These are phyloP conservation scores for Melanotus villosus DNA, from an alignment of 2,888 invertebrate species.

Conservation along the genomic window DNA sequence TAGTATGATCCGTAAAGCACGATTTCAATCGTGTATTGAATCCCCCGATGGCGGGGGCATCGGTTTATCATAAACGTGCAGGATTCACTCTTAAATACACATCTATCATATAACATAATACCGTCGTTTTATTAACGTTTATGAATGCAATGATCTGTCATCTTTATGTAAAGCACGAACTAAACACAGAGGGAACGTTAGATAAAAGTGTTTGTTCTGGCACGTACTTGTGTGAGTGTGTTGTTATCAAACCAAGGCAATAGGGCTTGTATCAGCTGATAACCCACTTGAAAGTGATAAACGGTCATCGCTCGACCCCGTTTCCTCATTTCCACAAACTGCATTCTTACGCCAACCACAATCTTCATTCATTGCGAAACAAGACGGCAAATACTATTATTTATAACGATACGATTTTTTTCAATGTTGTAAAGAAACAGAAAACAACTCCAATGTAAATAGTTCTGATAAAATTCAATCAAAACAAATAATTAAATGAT, in stretches of 20 bases:
- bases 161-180: too few relatives aligned
- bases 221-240: background rate
- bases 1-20: too few relatives aligned
- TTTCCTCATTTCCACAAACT: conserved; percentile 36
- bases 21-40: too few relatives aligned
- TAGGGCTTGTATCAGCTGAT: conserved; percentile 37
- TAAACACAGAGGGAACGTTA: too few relatives aligned
- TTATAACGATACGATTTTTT: background rate
- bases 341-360: conserved; percentile 22
- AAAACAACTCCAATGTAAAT: background rate
- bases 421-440: background rate
- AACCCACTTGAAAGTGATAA: conserved; percentile 46
- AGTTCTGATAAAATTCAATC: background rate
- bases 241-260: conserved; percentile 36
- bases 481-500: background rate
- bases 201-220: background rate
- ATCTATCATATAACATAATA: too few relatives aligned
- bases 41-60: too few relatives aligned
- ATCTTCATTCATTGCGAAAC: conserved; percentile 19
- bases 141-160: too few relatives aligned
- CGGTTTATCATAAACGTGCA: too few relatives aligned
- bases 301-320: conserved; percentile 44
- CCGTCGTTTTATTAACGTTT: too few relatives aligned
- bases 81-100: too few relatives aligned
- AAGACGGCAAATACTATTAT: background rate